Conservation (phyloP, 2,888 invertebrate genomes). For the Caenorhabditis japonica region DNA sequence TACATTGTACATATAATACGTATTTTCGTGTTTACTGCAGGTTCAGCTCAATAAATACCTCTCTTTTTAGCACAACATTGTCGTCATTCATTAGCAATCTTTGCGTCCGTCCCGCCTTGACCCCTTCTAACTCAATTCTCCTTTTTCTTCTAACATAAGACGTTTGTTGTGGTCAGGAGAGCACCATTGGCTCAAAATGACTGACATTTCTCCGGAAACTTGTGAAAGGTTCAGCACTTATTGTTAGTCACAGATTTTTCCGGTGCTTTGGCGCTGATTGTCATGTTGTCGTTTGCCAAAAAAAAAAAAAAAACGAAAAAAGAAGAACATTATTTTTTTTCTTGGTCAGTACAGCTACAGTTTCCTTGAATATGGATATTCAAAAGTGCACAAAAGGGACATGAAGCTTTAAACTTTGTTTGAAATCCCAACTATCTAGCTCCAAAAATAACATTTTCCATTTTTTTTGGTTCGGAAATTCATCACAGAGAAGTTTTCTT, state of each 20-base stretch:
- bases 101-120: slow-evolving; percentile 3
- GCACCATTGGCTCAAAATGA: slow-evolving; percentile 2
- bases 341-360: no score
- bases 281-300: slow-evolving; percentile 1
- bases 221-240: slow-evolving; percentile 1
- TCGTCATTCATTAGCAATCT: slow-evolving; percentile 39
- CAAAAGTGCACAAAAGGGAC: no score
- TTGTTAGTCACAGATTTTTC: slow-evolving; percentile 10
- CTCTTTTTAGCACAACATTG: no score
- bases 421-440: not conserved
- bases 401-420: not conserved
- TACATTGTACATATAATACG: no score
- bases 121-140: not conserved
- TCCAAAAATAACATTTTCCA: slow-evolving; percentile 3
- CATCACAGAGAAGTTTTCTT: no score
- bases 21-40: no score
- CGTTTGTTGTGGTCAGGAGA: not conserved
- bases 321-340: no score
- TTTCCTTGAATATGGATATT: no score
- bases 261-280: slow-evolving; percentile 1
- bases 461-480: slow-evolving; percentile 11
- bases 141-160: slow-evolving; percentile 4
- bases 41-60: no score
- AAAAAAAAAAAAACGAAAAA: no score
- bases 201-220: slow-evolving; percentile 36